Base-by-base conservation (phyloP, 2,888 invertebrate species). In the Mesochorus sp. region DNA sequence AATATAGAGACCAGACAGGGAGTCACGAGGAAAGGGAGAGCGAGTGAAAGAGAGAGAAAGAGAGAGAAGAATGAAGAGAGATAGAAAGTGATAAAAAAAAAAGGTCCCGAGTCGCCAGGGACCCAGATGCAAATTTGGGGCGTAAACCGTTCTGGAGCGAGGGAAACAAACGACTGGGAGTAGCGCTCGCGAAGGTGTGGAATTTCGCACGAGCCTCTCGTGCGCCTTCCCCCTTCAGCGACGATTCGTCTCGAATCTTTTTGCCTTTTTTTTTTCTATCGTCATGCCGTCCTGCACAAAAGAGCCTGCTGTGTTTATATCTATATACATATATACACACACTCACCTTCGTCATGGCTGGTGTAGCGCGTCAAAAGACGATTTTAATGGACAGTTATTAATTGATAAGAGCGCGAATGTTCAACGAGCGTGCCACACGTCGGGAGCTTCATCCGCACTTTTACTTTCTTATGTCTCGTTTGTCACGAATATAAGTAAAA, bases 121-220 rank as follows among this genome's bases (percentile, higher is more conserved):
- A 39, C 62, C 21, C 39, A n/a, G 47, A 80, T 80, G 80, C 70
- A 80, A 80, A 80, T 80, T 74, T 57, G 70, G 80, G 80, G 80
- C 78, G 80, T 80, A 53, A 71, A 62, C 79, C 28, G 64, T 79
- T 57, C 70, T 51, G n/a, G 55, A 53, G 53, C 64, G 62, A 61
- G 49, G 76, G 72, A 75, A 80, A 82, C 77, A 81, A 82, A 82
- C 68, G 79, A 80, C 67, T 68, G 47, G 49, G 39, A 49, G 76
- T 57, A 55, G 21, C 67, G 55, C 39, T 49, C 28, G 61, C 57
- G 62, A 67, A 70, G 59, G 73, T 67, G 73, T 49, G 71, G 51
- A 80, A 78, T 81, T 80, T 80, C 76, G 53, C 62, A 68, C 72
- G 74, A 61, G 26, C 55, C 70, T 21, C 17, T 31, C 17, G 10